phyloP scores from a whole-genome alignment of 64 coral and sea anemone species.

The Anthopleura sola region DNA sequence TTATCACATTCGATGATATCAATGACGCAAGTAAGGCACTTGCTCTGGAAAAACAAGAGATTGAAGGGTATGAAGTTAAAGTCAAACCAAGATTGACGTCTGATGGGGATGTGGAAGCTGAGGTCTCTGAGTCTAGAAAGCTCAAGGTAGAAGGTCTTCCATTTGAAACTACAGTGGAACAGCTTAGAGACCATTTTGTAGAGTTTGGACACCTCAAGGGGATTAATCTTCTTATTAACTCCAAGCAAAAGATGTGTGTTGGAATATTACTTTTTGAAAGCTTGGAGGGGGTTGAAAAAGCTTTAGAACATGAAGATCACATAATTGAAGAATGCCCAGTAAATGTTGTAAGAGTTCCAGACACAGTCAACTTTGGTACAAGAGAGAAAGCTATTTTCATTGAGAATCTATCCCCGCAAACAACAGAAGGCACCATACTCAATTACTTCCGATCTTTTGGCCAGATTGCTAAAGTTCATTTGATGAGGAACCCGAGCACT shows the following conservation, averaged over 20 bases:
- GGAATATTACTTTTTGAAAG: conserved; percentile 17
- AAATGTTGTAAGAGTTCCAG: neutral
- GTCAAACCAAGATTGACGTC: neutral
- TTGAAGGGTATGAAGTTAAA: neutral
- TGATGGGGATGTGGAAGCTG: neutral
- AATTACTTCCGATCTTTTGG: conserved; percentile 6
- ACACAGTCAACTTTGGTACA: neutral
- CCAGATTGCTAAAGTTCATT: conserved; percentile 20
- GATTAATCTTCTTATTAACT: conserved; percentile 29
- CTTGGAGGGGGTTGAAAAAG: neutral
- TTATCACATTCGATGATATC: neutral
- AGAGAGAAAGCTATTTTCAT: conserved; percentile 20
- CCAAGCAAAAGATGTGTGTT: conserved; percentile 10
- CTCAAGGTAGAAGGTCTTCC: conserved; percentile 2
- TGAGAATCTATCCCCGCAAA: neutral
- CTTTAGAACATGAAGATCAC: neutral
- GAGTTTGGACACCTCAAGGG: neutral
- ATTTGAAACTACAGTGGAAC: conserved; percentile 25
- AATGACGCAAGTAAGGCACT: neutral
- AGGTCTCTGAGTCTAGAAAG: conserved; percentile 3
- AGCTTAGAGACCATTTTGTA: conserved; percentile 16
- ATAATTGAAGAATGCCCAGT: neutral
- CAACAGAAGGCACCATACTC: neutral
- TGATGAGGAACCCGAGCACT: neutral
- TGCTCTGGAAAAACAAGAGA: neutral